Conservation (phyloP, 2,113 vertebrate genomes). For the Sorex fumeus region DNA sequence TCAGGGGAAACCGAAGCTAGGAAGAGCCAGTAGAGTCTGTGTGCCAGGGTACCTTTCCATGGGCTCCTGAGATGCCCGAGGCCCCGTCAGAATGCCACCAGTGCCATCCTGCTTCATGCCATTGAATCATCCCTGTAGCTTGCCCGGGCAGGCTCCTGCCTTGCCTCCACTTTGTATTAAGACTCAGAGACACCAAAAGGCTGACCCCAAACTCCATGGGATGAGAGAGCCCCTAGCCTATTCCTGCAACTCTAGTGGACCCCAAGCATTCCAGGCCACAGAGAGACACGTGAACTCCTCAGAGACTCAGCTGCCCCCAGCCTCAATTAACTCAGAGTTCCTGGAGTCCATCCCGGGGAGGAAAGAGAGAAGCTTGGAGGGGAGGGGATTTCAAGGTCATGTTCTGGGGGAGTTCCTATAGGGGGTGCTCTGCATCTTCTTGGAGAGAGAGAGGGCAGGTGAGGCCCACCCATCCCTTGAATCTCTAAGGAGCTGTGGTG, state of each 20-base stretch:
- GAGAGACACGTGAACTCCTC: neutral
- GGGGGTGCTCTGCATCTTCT: neutral
- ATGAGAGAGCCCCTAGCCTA: neutral
- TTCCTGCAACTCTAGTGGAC: neutral
- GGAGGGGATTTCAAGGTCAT: neutral
- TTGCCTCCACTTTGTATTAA: neutral
- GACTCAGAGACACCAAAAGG: constrained; percentile 19
- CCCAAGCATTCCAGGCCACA: neutral
- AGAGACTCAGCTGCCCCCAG: neutral
- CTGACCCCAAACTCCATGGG: neutral
- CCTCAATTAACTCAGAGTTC: neutral
- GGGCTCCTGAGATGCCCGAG: no score
- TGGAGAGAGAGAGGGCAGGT: neutral
- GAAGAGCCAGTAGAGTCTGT: neutral
- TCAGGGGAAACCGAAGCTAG: neutral
- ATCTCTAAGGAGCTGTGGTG: neutral
- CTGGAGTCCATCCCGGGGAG: neutral
- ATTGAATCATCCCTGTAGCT: constrained; percentile 13
- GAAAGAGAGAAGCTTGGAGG: neutral
- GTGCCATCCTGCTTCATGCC: neutral
- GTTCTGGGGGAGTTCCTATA: neutral
- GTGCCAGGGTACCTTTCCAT: neutral
- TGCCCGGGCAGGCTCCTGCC: neutral
- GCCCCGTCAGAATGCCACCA: no score
- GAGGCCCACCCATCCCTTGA: neutral